phyloP scores from a whole-genome alignment of 2,888 invertebrate species.

The Kryphioiulus occultus region DNA sequence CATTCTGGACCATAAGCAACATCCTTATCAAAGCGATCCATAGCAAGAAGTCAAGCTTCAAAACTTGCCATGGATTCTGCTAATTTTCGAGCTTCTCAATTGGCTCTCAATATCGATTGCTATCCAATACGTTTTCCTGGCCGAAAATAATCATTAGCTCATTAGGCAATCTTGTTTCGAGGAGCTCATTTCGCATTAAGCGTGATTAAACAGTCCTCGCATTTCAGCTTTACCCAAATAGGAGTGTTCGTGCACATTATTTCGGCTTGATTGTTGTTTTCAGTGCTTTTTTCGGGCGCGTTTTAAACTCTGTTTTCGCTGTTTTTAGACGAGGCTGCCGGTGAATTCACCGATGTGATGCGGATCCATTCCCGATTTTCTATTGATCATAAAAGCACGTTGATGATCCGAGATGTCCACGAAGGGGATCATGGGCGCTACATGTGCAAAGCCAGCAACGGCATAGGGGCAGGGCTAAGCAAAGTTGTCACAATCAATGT shows the following conservation, averaged over 20 bases:
- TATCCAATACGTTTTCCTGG: no score
- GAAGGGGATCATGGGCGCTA: slow-evolving; percentile 57
- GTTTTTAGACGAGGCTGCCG: slow-evolving; percentile 48
- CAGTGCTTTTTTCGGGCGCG: neutral
- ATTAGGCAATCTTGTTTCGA: neutral
- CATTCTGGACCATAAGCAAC: no score
- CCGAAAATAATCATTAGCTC: neutral
- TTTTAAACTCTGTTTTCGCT: neutral
- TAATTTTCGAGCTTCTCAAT: no score
- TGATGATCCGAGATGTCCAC: slow-evolving; percentile 56
- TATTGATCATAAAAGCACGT: slow-evolving; percentile 54
- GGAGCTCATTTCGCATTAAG: neutral
- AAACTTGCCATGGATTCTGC: no score
- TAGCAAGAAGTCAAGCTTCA: no score
- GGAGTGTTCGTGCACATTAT: neutral
- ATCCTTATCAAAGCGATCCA: no score
- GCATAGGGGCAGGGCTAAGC: slow-evolving; percentile 55
- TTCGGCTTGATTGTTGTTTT: neutral
- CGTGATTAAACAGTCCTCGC: neutral
- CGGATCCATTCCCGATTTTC: slow-evolving; percentile 47
- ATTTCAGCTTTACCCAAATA: neutral
- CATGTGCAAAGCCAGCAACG: slow-evolving; percentile 57
- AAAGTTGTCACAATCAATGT: slow-evolving; percentile 54
- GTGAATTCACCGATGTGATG: slow-evolving; percentile 49
- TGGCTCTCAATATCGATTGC: neutral